Conservation (phyloP, 1,140 invertebrate species). For the Sarcophaga bullata region DNA sequence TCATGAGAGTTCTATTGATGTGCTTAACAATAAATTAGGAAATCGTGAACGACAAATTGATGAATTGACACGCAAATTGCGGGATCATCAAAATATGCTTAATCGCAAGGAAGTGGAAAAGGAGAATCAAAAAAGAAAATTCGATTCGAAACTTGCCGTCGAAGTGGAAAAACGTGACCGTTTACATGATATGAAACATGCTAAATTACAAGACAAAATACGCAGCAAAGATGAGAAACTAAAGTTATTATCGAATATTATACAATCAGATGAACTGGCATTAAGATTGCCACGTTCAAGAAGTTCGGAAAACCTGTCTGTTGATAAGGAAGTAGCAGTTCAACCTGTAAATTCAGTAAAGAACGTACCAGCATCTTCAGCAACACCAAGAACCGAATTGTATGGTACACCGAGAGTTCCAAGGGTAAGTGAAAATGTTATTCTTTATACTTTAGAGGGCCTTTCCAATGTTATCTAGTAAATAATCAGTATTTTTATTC, state of each 20-base stretch:
- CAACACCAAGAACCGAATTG: slow-evolving; percentile 50
- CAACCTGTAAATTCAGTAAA: neutral
- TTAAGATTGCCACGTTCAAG: slow-evolving; percentile 56
- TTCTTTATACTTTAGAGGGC: no score
- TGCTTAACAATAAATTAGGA: slow-evolving; percentile 68
- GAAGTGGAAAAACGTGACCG: slow-evolving; percentile 76
- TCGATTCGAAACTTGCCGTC: slow-evolving; percentile 75
- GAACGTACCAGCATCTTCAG: slow-evolving; percentile 21
- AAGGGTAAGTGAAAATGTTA: slow-evolving; percentile 40
- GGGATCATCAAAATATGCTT: slow-evolving; percentile 76
- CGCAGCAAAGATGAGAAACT: slow-evolving; percentile 70
- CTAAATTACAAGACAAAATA: slow-evolving; percentile 70
- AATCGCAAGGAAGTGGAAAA: slow-evolving; percentile 79
- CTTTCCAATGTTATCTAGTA: neutral
- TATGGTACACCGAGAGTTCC: slow-evolving; percentile 57
- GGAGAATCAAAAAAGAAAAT: slow-evolving; percentile 79
- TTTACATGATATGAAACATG: slow-evolving; percentile 75
- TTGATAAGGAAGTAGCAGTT: slow-evolving; percentile 48
- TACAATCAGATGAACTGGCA: slow-evolving; percentile 62
- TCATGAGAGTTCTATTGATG: slow-evolving; percentile 68
- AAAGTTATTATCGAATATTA: slow-evolving; percentile 64
- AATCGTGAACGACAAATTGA: slow-evolving; percentile 64
- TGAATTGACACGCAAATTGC: slow-evolving; percentile 66
- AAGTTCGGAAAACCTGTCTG: slow-evolving; percentile 57
- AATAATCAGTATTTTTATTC: neutral